Conservation (phyloP, 1,140 invertebrate species). For the Pachypsylla venusta region DNA sequence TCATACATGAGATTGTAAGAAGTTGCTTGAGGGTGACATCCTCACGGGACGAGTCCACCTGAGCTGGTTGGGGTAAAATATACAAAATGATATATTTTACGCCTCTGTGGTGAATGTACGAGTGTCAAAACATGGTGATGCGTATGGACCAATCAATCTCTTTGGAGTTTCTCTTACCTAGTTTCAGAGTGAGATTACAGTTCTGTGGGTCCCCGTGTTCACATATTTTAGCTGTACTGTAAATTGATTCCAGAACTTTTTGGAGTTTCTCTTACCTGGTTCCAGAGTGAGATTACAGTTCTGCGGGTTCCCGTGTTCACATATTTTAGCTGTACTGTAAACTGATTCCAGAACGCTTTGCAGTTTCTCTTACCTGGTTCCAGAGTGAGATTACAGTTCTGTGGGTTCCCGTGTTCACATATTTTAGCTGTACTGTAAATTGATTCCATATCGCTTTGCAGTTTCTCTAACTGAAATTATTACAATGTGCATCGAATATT, state of each 20-base stretch:
- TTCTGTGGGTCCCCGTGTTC: conserved; percentile 44
- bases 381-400: conserved; percentile 52
- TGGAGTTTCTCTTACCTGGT: conserved; percentile 47
- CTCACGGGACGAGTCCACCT: too few relatives aligned
- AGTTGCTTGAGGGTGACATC: too few relatives aligned
- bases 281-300: conserved; percentile 60
- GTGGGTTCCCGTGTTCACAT: conserved; percentile 46
- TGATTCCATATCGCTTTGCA: conserved; percentile 54
- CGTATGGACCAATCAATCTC: too few relatives aligned
- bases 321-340: conserved; percentile 66
- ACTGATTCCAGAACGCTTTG: conserved; percentile 58
- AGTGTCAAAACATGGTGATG: too few relatives aligned
- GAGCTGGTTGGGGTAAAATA: too few relatives aligned
- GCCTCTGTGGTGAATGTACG: too few relatives aligned
- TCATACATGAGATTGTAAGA: too few relatives aligned
- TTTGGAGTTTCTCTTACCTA: conserved; percentile 45
- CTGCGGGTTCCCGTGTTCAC: conserved; percentile 42
- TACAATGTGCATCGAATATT: too few relatives aligned
- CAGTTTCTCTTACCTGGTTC: conserved; percentile 50
- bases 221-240: conserved; percentile 64
- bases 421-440: conserved; percentile 68
- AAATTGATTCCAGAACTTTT: conserved; percentile 59
- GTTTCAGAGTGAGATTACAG: conserved; percentile 57
- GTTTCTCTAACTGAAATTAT: conserved; percentile 37
- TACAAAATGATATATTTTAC: too few relatives aligned